Evolutionary conservation across 1,140 invertebrate species (phyloP).

Genomic region (Ectropis grisescens): DNA sequence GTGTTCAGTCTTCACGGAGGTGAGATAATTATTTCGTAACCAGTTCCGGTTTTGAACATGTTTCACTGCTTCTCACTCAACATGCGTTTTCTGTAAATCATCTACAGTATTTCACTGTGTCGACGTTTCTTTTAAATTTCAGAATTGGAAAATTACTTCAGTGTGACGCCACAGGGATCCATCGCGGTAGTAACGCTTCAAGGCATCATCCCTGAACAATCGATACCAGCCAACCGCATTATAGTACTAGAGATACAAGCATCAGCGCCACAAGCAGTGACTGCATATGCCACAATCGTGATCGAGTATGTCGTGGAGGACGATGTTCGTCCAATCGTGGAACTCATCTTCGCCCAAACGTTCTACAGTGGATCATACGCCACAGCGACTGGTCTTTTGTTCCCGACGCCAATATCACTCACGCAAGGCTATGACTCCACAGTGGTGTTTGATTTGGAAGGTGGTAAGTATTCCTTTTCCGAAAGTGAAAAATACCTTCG

Average conservation of each 20-base stretch:
- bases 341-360: conserved; percentile 16
- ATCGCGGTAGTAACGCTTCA: conserved; percentile 7
- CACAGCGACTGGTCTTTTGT: conserved; percentile 7
- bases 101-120: too few species aligned
- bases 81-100: too few species aligned
- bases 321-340: neutral
- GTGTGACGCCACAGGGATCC: conserved; percentile 1
- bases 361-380: conserved; percentile 23
- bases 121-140: too few species aligned
- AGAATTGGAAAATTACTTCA: conserved; percentile 14
- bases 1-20: conserved; percentile 19
- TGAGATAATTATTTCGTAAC: conserved; percentile 1
- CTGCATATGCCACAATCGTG: conserved; percentile 15
- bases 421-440: conserved; percentile 17
- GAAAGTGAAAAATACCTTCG: too few species aligned
- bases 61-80: neutral
- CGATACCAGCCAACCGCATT: conserved; percentile 10
- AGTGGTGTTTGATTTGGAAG: conserved; percentile 19
- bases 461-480: too few species aligned
- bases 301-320: conserved; percentile 7
- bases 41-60: neutral
- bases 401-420: conserved; percentile 11
- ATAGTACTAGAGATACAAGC: conserved; percentile 16
- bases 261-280: conserved; percentile 11
- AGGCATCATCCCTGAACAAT: conserved; percentile 8